A percentile compares a stretch with the other conserved stretches of the same genome.
phyloP scores from a whole-genome alignment of 1,140 invertebrate genomes.

The Coboldia fuscipes region DNA sequence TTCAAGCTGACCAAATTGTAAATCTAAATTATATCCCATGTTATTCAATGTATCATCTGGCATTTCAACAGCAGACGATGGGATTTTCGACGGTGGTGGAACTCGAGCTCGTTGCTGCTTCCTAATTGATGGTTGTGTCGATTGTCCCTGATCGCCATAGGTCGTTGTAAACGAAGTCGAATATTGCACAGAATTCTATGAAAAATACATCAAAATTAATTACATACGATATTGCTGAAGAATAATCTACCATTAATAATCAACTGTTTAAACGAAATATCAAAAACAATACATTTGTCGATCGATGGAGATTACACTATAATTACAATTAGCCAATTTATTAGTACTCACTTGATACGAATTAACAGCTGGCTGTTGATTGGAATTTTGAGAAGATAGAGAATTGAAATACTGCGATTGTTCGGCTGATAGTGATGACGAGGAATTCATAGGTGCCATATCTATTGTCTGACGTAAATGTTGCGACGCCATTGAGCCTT shows the following conservation, averaged over 20 bases:
- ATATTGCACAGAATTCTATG: slow-evolving; percentile 4
- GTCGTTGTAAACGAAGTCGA: slow-evolving; percentile 12
- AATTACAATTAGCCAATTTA: neutral
- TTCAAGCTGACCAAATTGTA: slow-evolving; percentile 83
- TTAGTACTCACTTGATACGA: slow-evolving; percentile 1
- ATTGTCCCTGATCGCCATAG: slow-evolving; percentile 14
- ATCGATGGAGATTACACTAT: too few relatives aligned
- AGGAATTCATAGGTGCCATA: slow-evolving; percentile 13
- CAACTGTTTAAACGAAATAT: too few relatives aligned
- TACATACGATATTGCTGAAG: slow-evolving; percentile 7
- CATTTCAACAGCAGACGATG: slow-evolving; percentile 87
- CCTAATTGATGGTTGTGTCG: slow-evolving; percentile 34
- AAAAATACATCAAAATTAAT: too few relatives aligned
- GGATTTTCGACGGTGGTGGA: slow-evolving; percentile 85
- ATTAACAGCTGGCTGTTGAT: slow-evolving; percentile 1
- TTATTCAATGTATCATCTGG: slow-evolving; percentile 56
- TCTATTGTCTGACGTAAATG: slow-evolving; percentile 3
- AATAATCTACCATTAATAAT: neutral
- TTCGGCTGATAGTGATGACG: slow-evolving; percentile 18
- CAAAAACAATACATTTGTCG: too few relatives aligned
- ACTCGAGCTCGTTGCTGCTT: slow-evolving; percentile 51
- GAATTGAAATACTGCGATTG: slow-evolving; percentile 24
- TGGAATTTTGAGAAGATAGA: slow-evolving; percentile 10
- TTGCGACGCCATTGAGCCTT: neutral
- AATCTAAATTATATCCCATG: slow-evolving; percentile 66